Conservation (phyloP, 2,113 vertebrate species). For the Chaetodon auriga region DNA sequence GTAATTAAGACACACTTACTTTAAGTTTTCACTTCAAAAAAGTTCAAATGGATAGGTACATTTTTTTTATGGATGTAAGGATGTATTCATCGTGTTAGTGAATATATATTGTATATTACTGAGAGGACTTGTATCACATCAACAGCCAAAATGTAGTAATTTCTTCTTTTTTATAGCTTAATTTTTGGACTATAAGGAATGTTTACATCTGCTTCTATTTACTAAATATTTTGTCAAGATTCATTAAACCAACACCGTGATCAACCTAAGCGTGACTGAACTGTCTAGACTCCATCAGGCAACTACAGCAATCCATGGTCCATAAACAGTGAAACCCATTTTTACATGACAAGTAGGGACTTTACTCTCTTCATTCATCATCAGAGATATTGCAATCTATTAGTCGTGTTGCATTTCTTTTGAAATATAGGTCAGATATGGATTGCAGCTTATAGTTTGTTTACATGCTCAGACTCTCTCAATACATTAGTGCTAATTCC, state of each 20-base stretch:
- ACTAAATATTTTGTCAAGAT: conserved; percentile 4
- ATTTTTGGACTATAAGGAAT: not conserved
- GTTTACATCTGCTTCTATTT: not conserved
- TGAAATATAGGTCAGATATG: conserved; percentile 55
- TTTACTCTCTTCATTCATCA: not conserved
- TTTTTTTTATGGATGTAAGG: not conserved
- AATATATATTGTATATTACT: too few species aligned
- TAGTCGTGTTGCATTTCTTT: not conserved
- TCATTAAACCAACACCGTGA: not conserved
- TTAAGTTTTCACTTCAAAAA: not conserved
- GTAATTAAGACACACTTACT: not conserved
- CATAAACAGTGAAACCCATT: not conserved
- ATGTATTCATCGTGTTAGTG: too few species aligned
- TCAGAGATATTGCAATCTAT: conserved; percentile 11
- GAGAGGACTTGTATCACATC: not conserved
- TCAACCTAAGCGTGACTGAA: not conserved
- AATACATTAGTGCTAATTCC: conserved; percentile 40
- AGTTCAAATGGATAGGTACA: too few species aligned
- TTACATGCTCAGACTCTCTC: conserved; percentile 11
- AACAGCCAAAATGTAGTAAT: not conserved
- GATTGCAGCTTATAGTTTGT: conserved; percentile 29
- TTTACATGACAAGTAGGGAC: not conserved
- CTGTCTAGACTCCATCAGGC: not conserved
- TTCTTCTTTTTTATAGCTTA: not conserved
- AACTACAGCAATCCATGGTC: not conserved